Conservation (phyloP, 2,888 invertebrate species). For the Agonum fuliginosum region DNA sequence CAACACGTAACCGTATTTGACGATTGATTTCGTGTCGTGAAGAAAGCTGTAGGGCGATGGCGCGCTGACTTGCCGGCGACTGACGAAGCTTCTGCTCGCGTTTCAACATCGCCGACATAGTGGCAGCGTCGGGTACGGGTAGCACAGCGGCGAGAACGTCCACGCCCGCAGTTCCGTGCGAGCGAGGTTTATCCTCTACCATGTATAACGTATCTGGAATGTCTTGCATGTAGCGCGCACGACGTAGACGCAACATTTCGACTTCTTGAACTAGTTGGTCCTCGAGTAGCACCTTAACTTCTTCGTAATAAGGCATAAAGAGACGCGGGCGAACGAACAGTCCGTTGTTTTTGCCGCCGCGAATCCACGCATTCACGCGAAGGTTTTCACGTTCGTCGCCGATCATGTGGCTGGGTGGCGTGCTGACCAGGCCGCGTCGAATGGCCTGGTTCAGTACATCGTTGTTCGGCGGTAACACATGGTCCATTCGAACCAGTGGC, state of each 20-base stretch:
- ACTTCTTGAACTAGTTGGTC: constrained; percentile 88
- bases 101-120: constrained; percentile 87
- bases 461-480: constrained; percentile 89
- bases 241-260: constrained; percentile 81
- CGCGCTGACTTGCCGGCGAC: constrained; percentile 86
- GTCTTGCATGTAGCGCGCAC: constrained; percentile 84
- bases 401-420: constrained; percentile 90
- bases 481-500: constrained; percentile 91
- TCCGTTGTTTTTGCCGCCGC: constrained; percentile 83
- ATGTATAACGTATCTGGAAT: constrained; percentile 97
- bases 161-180: constrained; percentile 75
- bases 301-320: constrained; percentile 96
- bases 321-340: constrained; percentile 89
- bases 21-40: constrained; percentile 86
- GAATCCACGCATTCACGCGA: constrained; percentile 87
- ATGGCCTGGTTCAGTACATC: constrained; percentile 83
- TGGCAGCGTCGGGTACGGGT: constrained; percentile 86
- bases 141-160: constrained; percentile 80
- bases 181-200: constrained; percentile 80
- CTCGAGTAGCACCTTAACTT: constrained; percentile 91
- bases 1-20: constrained; percentile 89
- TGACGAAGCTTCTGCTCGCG: constrained; percentile 89
- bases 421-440: constrained; percentile 85
- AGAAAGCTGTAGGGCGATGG: constrained; percentile 83
- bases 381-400: constrained; percentile 82